Percentiles rank a stretch among this genome's conserved stretches.
Evolutionary conservation across 2,113 vertebrate species (phyloP).

Genomic region (Rhinopomastus cyanomelas): DNA sequence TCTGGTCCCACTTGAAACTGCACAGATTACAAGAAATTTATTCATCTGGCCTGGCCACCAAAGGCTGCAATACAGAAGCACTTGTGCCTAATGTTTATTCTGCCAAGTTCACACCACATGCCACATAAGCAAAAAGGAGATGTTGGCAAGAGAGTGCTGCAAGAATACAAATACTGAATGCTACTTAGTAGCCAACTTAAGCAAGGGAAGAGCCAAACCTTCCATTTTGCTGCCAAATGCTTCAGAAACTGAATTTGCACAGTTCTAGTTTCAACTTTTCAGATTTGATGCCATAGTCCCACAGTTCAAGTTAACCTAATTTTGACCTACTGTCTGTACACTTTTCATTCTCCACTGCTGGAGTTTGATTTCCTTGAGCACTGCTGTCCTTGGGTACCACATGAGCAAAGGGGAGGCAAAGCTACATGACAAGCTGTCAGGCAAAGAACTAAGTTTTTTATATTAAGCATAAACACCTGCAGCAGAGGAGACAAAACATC

Average conservation of each 20-base stretch:
- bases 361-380: neutral
- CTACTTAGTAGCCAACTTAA: neutral
- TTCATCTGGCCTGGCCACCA: neutral
- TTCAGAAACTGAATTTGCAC: neutral
- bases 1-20: neutral
- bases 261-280: neutral
- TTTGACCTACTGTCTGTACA: neutral
- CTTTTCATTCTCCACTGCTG: neutral
- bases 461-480: neutral
- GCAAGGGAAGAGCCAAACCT: neutral
- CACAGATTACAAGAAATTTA: neutral
- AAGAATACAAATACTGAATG: neutral
- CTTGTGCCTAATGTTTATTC: neutral
- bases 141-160: neutral
- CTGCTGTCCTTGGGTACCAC: neutral
- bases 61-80: neutral
- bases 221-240: neutral
- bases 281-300: neutral
- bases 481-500: neutral
- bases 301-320: neutral
- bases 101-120: neutral
- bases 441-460: neutral
- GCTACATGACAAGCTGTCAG: neutral
- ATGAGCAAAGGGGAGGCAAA: neutral
- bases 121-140: neutral